A percentile compares a stretch with the other conserved stretches of the same genome.
These are phyloP conservation scores for Pristiophorus japonicus DNA, from an alignment of 2,113 vertebrate genomes.

Conservation along the genomic window DNA sequence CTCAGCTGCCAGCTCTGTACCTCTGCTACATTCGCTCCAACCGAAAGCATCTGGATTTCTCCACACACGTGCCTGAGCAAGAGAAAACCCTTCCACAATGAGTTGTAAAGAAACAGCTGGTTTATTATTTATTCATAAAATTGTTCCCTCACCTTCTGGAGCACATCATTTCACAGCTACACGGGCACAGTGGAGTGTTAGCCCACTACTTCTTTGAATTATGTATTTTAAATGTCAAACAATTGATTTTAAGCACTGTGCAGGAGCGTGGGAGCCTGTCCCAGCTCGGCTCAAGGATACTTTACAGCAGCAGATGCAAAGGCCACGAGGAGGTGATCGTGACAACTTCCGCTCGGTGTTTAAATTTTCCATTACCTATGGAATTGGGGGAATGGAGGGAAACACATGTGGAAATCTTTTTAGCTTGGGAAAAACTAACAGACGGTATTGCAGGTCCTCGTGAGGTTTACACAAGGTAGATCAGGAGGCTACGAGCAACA, in stretches of 20 bases:
- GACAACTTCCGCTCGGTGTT: not conserved
- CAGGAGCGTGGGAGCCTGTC: not conserved
- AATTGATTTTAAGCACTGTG: not conserved
- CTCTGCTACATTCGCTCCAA: too few relatives aligned
- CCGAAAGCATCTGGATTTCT: slow-evolving; percentile 8
- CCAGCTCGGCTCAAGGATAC: not conserved
- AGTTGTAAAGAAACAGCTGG: not conserved
- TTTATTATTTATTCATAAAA: not conserved
- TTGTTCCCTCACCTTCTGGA: not conserved
- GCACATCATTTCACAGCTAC: not conserved
- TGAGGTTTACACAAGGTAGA: not conserved
- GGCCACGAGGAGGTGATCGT: not conserved
- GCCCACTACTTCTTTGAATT: not conserved
- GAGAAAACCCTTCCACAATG: not conserved
- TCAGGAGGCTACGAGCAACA: not conserved
- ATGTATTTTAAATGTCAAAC: not conserved
- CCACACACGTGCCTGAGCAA: not conserved
- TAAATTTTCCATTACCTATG: not conserved
- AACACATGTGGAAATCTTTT: too few relatives aligned
- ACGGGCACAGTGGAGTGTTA: not conserved
- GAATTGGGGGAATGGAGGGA: not conserved
- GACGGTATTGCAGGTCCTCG: too few relatives aligned
- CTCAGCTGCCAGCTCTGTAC: not conserved
- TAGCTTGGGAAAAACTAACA: too few relatives aligned
- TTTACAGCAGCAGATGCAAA: not conserved